phyloP scores from a whole-genome alignment of 2,113 vertebrate species.

The Erythrolamprus reginae region DNA sequence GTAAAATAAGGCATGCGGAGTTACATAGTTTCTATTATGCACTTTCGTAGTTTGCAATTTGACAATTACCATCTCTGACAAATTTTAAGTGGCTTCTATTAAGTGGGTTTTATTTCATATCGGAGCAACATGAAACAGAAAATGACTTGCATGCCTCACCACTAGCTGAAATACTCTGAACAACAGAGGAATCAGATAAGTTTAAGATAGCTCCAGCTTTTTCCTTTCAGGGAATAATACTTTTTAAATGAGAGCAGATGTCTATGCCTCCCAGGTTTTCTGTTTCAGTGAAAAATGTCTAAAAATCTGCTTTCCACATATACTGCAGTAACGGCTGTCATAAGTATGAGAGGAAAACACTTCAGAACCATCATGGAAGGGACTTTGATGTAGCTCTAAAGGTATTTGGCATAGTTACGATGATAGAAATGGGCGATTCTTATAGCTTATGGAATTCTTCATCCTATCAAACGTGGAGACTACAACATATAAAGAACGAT shows the following conservation, averaged over 20 bases:
- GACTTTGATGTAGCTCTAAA: not conserved
- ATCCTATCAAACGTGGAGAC: not conserved
- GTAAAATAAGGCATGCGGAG: conserved; percentile 14
- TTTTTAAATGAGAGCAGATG: not conserved
- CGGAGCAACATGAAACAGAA: conserved; percentile 13
- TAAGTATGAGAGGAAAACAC: not conserved
- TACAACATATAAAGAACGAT: not conserved
- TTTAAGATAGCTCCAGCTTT: not conserved
- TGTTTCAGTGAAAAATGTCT: not conserved
- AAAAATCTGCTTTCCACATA: not conserved
- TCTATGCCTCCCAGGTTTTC: not conserved
- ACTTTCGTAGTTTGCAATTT: conserved; percentile 1
- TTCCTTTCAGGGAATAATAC: not conserved
- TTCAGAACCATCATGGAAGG: not conserved
- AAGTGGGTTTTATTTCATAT: conserved; percentile 25
- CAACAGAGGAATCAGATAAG: not conserved
- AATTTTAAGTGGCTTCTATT: conserved; percentile 26
- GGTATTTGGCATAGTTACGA: not conserved
- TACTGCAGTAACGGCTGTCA: not conserved
- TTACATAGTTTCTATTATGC: conserved; percentile 16
- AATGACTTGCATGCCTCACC: conserved; percentile 2
- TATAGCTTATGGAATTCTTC: not conserved
- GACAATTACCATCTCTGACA: conserved; percentile 17
- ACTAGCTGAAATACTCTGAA: not conserved
- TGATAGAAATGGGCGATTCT: not conserved